Percentiles rank a stretch among this genome's conserved stretches.
phyloP scores from a whole-genome alignment of 2,888 invertebrate species.

The Harpalus rufipes region DNA sequence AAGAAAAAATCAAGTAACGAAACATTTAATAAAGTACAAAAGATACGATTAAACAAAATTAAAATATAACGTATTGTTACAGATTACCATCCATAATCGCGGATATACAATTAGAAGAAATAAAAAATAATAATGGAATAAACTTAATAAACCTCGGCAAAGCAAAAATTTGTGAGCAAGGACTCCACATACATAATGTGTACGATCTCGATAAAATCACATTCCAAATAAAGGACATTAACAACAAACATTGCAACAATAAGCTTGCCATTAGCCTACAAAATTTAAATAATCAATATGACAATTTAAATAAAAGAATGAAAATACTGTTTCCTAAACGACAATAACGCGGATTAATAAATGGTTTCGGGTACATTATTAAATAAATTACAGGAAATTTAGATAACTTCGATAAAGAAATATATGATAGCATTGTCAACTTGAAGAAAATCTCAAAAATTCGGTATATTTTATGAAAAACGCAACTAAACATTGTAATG shows the following conservation, averaged over 20 bases:
- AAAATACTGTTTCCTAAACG: not conserved
- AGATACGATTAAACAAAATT: no score
- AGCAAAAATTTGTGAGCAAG: not conserved
- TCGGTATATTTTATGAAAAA: not conserved
- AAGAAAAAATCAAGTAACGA: no score
- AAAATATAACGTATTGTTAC: no score
- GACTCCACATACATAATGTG: not conserved
- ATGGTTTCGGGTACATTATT: not conserved
- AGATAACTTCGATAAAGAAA: not conserved
- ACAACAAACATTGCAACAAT: not conserved
- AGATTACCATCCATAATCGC: no score
- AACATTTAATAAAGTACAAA: no score
- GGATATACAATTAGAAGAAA: no score
- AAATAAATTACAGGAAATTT: not conserved
- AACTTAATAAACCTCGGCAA: not conserved
- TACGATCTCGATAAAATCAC: not conserved
- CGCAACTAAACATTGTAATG: not conserved
- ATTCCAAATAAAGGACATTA: not conserved
- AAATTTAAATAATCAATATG: not conserved
- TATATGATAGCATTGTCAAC: not conserved
- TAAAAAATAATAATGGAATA: not conserved
- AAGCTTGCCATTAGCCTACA: not conserved
- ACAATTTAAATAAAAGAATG: not conserved
- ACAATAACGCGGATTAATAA: not conserved
- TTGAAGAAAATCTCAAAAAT: not conserved